A percentile compares a stretch with the other conserved stretches of the same genome.
Evolutionary conservation across 1,140 invertebrate species (phyloP).

Genomic region (Epicauta chinensis): DNA sequence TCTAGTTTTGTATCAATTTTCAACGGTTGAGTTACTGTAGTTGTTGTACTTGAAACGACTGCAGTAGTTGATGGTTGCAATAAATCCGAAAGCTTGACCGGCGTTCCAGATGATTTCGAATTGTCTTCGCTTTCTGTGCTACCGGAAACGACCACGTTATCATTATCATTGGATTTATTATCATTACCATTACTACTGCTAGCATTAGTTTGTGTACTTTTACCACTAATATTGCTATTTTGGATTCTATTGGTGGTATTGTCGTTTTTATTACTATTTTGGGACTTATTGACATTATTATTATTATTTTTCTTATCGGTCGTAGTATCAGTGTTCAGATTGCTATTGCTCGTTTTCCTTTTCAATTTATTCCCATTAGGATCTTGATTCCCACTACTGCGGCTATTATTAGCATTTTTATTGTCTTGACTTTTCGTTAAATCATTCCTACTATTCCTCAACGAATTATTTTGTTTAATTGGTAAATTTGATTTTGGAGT

Average conservation of each 20-base stretch:
- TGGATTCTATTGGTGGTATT: background rate
- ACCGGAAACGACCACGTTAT: background rate
- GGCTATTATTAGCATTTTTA: constrained; percentile 10
- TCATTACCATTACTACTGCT: background rate
- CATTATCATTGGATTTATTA: background rate
- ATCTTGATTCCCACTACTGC: background rate
- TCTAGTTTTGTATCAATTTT: constrained; percentile 38
- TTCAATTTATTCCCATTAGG: constrained; percentile 9
- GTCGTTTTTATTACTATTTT: background rate
- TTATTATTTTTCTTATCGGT: background rate
- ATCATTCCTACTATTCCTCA: constrained; percentile 2
- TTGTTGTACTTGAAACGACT: constrained; percentile 38
- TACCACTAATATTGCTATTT: background rate
- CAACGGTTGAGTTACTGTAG: constrained; percentile 37
- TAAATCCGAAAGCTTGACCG: constrained; percentile 24
- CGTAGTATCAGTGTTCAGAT: background rate
- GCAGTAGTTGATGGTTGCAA: constrained; percentile 30
- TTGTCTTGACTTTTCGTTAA: constrained; percentile 9
- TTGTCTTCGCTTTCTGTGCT: background rate
- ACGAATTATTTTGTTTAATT: background rate
- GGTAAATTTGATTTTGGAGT: constrained; percentile 24
- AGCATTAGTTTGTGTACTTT: too few species aligned
- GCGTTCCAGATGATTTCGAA: constrained; percentile 20
- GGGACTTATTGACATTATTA: background rate
- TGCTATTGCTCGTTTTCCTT: constrained; percentile 6